Conservation (phyloP, 2,113 vertebrate genomes). For the Dromaius novaehollandiae region DNA sequence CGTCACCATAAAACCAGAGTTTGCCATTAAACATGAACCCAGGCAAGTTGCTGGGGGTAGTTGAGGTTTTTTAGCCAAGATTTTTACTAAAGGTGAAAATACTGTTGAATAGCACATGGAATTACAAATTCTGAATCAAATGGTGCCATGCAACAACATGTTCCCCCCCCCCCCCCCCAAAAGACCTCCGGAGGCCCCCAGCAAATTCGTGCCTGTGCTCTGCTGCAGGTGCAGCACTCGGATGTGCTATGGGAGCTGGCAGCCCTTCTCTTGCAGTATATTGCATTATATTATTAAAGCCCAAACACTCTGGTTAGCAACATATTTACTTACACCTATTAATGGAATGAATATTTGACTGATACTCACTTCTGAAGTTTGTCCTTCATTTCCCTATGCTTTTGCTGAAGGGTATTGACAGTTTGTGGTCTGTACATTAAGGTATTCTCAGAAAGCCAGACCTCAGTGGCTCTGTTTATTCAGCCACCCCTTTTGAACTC, state of each 20-base stretch:
- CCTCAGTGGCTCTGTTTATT: neutral
- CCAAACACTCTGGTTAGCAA: neutral
- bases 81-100: neutral
- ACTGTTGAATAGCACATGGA: neutral
- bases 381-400: neutral
- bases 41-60: neutral
- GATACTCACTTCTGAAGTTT: neutral
- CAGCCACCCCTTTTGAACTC: neutral
- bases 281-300: neutral
- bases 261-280: rapidly evolving
- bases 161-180: no score
- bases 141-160: neutral
- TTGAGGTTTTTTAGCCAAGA: neutral
- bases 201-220: rapidly evolving
- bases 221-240: neutral
- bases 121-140: neutral
- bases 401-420: neutral
- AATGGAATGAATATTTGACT: neutral
- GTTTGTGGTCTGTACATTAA: neutral
- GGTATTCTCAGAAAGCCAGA: neutral
- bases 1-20: no score
- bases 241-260: neutral
- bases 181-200: neutral
- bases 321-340: neutral
- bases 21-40: neutral